A percentile compares a stretch with the other conserved stretches of the same genome.
phyloP scores from a whole-genome alignment of 2,113 vertebrate species.

The Mormyrus iriodes region DNA sequence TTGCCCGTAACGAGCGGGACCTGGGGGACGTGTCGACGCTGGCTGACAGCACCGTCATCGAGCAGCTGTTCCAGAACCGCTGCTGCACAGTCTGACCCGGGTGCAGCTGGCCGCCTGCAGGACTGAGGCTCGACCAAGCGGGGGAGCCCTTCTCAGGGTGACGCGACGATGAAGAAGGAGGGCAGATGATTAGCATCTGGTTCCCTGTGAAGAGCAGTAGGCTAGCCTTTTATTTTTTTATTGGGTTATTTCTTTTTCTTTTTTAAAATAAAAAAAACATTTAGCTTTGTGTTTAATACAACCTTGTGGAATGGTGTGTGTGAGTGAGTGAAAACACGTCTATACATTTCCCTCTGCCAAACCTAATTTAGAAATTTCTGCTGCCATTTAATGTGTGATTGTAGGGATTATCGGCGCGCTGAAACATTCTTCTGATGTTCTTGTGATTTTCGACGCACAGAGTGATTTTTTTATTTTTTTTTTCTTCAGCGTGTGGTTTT shows the following conservation, averaged over 20 bases:
- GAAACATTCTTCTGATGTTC: not conserved
- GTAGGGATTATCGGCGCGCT: not conserved
- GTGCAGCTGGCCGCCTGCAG: not conserved
- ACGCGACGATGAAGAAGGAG: not conserved
- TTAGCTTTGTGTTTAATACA: not conserved
- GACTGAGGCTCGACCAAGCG: not conserved
- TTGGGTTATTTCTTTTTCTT: not conserved
- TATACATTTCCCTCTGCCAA: not conserved
- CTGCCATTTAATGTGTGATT: not conserved
- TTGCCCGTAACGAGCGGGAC: slow-evolving; percentile 81
- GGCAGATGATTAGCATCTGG: not conserved
- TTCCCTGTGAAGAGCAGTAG: not conserved
- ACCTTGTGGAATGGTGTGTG: not conserved
- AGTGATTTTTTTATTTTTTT: not conserved
- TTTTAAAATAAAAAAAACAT: not conserved
- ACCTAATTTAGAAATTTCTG: not conserved
- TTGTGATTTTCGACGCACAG: not conserved
- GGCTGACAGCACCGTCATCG: slow-evolving; percentile 77
- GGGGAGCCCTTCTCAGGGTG: not conserved
- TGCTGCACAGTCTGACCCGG: slow-evolving; percentile 63
- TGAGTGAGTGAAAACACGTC: not conserved
- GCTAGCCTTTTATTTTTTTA: not conserved
- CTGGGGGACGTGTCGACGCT: slow-evolving; percentile 86
- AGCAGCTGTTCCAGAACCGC: slow-evolving; percentile 78
- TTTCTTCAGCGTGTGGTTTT: not conserved